Conservation (phyloP, 2,888 invertebrate species). For the Prosapia bicincta region DNA sequence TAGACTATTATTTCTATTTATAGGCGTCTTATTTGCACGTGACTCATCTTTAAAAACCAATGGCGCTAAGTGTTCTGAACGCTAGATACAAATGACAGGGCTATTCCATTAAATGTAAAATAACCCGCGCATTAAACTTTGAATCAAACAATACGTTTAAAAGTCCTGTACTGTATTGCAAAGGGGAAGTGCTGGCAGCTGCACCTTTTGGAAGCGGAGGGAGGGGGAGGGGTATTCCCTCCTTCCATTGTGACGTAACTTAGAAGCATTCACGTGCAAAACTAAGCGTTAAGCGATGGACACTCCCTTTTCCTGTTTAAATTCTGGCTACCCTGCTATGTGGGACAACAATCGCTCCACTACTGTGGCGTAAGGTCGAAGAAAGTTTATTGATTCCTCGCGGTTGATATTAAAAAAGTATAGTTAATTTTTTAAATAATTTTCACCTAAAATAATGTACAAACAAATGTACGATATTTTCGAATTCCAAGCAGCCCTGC, state of each 20-base stretch:
- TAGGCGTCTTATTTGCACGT: no score
- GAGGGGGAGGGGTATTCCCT: background rate
- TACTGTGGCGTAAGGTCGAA: conserved; percentile 8
- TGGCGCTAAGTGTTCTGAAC: no score
- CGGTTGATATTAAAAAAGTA: no score
- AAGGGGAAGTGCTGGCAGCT: conserved; percentile 1
- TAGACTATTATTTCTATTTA: no score
- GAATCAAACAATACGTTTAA: conserved; percentile 1
- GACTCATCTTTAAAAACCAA: no score
- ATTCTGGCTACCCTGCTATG: background rate
- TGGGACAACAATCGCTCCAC: background rate
- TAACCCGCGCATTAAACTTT: background rate
- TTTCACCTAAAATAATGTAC: no score
- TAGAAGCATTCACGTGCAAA: conserved; percentile 9
- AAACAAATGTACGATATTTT: no score
- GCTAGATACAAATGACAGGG: background rate
- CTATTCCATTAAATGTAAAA: background rate
- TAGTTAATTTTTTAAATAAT: no score
- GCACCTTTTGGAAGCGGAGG: background rate
- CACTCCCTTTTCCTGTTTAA: conserved; percentile 19
- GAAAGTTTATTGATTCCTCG: no score
- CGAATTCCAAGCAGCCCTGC: no score
- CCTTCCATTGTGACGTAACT: conserved; percentile 8
- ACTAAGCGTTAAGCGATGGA: conserved; percentile 8
- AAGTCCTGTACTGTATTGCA: conserved; percentile 2